A percentile compares a stretch with the other conserved stretches of the same genome.
phyloP scores from a whole-genome alignment of 2,888 invertebrate species.

The Galerucella nymphaeae region DNA sequence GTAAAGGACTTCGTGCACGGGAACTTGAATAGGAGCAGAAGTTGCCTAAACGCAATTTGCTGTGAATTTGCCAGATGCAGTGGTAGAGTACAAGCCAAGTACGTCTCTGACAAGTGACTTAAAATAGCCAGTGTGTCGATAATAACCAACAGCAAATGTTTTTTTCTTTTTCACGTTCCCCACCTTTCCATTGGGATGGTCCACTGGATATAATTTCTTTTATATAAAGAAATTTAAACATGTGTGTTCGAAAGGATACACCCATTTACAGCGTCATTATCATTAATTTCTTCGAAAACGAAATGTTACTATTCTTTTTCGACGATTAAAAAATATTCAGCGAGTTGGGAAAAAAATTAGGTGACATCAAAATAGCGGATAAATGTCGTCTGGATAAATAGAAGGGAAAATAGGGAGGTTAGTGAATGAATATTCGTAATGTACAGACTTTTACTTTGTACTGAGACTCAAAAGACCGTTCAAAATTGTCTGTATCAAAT shows the following conservation, averaged over 20 bases:
- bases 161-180: neutral
- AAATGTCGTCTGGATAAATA: neutral
- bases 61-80: too few relatives aligned
- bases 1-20: too few relatives aligned
- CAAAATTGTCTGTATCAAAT: too few relatives aligned
- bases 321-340: neutral
- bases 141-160: slow-evolving; percentile 1
- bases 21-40: too few relatives aligned
- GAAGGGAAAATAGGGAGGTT: neutral
- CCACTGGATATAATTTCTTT: slow-evolving; percentile 13
- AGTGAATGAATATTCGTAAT: neutral
- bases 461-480: too few relatives aligned
- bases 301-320: neutral
- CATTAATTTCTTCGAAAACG: neutral
- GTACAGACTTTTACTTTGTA: neutral
- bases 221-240: slow-evolving; percentile 13
- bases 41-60: too few relatives aligned
- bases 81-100: too few relatives aligned
- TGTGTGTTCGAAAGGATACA: slow-evolving; percentile 5
- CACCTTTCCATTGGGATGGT: slow-evolving; percentile 3
- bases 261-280: slow-evolving; percentile 2
- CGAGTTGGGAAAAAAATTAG: too few relatives aligned
- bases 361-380: neutral
- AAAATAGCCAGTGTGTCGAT: neutral
- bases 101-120: neutral